These are phyloP conservation scores for Nyctereutes procyonoides DNA, from an alignment of 2,113 vertebrate genomes.

Conservation along the genomic window DNA sequence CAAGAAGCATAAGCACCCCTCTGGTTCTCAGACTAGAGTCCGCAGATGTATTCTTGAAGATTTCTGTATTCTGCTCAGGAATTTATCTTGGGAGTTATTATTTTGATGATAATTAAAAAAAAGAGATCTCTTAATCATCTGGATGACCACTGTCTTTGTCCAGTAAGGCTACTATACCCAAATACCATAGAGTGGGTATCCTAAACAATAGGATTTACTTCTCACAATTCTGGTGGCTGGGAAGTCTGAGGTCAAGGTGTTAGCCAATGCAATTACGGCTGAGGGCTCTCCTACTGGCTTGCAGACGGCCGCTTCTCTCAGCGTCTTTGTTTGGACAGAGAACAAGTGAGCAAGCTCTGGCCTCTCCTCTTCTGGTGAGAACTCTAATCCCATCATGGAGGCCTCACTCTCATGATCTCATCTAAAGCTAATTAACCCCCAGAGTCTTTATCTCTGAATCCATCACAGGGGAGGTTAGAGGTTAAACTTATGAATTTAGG, in stretches of 20 bases:
- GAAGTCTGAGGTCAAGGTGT: neutral
- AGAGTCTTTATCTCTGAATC: neutral
- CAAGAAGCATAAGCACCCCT: accelerated
- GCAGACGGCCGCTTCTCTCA: neutral
- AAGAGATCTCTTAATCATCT: neutral
- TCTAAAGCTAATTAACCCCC: neutral
- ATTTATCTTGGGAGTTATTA: neutral
- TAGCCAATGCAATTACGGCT: neutral
- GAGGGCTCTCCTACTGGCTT: no score
- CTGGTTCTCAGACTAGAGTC: neutral
- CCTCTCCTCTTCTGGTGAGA: neutral
- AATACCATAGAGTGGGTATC: neutral
- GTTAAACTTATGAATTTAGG: neutral
- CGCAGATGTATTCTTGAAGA: neutral
- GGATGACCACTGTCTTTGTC: neutral
- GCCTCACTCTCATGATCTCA: neutral
- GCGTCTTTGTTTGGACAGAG: neutral
- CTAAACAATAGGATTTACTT: neutral
- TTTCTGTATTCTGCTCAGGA: neutral
- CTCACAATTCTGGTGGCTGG: neutral
- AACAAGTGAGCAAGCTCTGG: neutral
- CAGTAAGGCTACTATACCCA: neutral
- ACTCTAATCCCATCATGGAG: neutral
- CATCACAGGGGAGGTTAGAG: neutral
- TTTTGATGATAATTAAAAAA: neutral